Evolutionary conservation across 1,140 invertebrate species (phyloP), one percentile per base, ranked within the genome.

Genomic region (Campodea augens): DNA sequence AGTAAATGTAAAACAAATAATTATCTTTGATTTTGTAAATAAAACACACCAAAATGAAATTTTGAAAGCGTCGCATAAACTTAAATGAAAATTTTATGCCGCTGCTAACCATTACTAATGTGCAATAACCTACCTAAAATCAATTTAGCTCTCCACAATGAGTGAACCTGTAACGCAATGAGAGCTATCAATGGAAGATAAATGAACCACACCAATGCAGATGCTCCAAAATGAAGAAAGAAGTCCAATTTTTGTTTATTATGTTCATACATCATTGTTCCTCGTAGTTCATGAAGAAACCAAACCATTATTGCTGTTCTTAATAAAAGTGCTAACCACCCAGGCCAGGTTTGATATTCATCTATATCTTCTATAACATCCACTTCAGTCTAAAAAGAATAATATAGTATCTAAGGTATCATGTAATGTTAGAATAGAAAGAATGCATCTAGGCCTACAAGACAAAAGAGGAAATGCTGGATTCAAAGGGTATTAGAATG

Each of bases 151-250:
- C 90, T 77, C 90, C 90, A 98, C 48, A 97, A 65, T 38, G 89
- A 77, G 48, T 88, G 91, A 37, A 97, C 78, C 66, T 92, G 86
- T 44, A 92, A 68, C 24, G 88, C 85, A 52, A 98, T 85, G 39
- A 97, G 71, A 38, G 88, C 90, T 51, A 96, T 77, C 32, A 95
- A 80, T 5, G 91, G 90, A 49, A 97, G 69, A 65, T 97, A 96
- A 51, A 96, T 88, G 57, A 97, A 96, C 93, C 93, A 98, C 15
- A 98, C 91, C 27, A 97, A 68, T 51, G 89, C 91, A 20, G 89
- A 93, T 27, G 92, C 92, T 38, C 90, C 92, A 65, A 97, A 93
- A 61, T 97, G 92, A 38, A 95, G 72, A 37, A 92, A 75, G 64
- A 95, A 97, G 58, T 89, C 81, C 5, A 90, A 65, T 60, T 91